These are phyloP conservation scores for Dipus sagitta DNA, from an alignment of 2,797 vertebrate species.

Conservation along the genomic window DNA sequence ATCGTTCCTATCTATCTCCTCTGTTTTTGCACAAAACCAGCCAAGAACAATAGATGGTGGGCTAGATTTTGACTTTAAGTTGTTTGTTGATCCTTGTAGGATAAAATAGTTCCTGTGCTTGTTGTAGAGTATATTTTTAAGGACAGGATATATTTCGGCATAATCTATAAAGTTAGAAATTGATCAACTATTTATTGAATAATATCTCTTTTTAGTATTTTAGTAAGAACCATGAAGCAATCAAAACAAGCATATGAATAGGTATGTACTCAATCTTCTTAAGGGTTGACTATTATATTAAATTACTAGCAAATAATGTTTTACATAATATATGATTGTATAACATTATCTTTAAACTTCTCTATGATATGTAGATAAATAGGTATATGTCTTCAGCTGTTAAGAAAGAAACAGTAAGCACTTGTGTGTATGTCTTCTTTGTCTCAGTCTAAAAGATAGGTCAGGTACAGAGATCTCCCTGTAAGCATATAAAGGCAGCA, in stretches of 20 bases:
- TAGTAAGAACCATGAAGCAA: not conserved
- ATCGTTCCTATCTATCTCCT: not conserved
- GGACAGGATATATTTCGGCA: not conserved
- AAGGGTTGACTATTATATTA: constrained; percentile 26
- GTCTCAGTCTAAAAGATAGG: constrained; percentile 6
- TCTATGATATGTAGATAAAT: not conserved
- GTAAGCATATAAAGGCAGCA: not conserved
- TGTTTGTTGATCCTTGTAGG: not conserved
- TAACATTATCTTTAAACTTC: not conserved
- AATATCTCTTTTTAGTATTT: not conserved
- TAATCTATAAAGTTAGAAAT: constrained; percentile 27
- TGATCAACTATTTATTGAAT: not conserved
- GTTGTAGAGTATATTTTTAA: not conserved
- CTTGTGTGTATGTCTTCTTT: not conserved
- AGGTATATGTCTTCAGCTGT: not conserved
- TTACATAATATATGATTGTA: constrained; percentile 12
- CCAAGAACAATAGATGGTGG: not conserved
- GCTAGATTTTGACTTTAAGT: not conserved
- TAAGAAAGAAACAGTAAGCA: not conserved
- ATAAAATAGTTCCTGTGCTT: constrained; percentile 32
- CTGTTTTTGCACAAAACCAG: not conserved
- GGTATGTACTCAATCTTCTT: not conserved
- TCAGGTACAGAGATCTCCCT: not conserved
- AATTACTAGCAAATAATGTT: constrained; percentile 23
- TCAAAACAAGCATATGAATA: constrained; percentile 6